Percentiles rank a stretch among this genome's conserved stretches.
phyloP scores from a whole-genome alignment of 1,140 invertebrate genomes.

The Euura saliciscinereae region DNA sequence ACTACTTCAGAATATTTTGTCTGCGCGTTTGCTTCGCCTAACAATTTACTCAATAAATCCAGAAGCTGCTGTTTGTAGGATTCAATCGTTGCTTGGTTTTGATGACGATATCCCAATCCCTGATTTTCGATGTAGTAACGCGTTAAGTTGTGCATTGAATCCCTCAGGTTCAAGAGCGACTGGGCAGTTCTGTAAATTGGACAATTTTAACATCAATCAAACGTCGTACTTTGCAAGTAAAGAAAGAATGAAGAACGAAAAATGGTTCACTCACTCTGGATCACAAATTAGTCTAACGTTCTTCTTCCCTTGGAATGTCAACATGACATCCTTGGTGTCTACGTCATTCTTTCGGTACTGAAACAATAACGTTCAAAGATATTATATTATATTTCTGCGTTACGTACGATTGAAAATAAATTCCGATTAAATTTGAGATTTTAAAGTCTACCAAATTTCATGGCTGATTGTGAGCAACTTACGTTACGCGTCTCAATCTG shows the following conservation, averaged over 20 bases:
- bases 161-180: conserved; percentile 54
- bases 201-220: conserved; percentile 24
- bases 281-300: conserved; percentile 51
- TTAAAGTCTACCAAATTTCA: too few species aligned
- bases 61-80: conserved; percentile 35
- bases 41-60: conserved; percentile 29
- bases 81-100: conserved; percentile 22
- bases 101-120: conserved; percentile 16
- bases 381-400: too few species aligned
- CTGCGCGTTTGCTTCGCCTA: conserved; percentile 22
- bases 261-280: conserved; percentile 45
- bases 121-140: conserved; percentile 60
- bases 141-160: conserved; percentile 60
- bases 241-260: conserved; percentile 9
- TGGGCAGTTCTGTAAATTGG: conserved; percentile 52
- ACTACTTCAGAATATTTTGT: conserved; percentile 17
- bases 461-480: conserved; percentile 13
- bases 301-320: conserved; percentile 44
- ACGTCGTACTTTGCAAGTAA: conserved; percentile 12
- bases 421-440: too few species aligned
- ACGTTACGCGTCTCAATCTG: conserved; percentile 35
- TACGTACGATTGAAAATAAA: too few species aligned
- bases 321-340: conserved; percentile 34
- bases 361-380: background rate
- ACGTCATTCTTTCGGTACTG: conserved; percentile 26